phyloP scores from a whole-genome alignment of 2,797 vertebrate genomes.

The Glyptemys insculpta region DNA sequence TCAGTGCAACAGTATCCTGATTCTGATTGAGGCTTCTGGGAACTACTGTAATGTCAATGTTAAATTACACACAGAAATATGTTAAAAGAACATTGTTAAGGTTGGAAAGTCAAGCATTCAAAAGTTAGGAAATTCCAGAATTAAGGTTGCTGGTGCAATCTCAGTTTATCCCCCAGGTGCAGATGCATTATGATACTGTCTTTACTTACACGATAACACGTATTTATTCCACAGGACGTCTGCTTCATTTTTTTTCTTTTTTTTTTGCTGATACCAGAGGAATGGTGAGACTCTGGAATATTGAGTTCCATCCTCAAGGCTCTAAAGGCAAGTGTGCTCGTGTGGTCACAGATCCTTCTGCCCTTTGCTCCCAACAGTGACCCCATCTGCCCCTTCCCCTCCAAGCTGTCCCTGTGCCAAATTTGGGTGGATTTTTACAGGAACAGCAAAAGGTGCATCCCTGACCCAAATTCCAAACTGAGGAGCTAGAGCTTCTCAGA shows the following conservation, averaged over 20 bases:
- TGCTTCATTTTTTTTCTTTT: too few relatives aligned
- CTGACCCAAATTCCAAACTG: not conserved
- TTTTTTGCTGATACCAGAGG: not conserved
- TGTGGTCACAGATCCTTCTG: too few relatives aligned
- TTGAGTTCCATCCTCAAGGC: not conserved
- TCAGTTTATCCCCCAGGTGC: not conserved
- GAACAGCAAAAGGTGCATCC: not conserved
- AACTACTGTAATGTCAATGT: slow-evolving; percentile 5
- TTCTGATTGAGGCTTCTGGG: not conserved
- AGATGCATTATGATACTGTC: rapidly evolving
- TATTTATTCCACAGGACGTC: not conserved
- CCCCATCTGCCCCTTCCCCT: too few relatives aligned
- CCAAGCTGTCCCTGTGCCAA: not conserved
- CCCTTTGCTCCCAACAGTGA: too few relatives aligned
- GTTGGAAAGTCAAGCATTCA: not conserved
- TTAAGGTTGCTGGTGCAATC: not conserved
- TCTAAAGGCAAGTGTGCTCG: not conserved
- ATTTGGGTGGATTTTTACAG: not conserved
- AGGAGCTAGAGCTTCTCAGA: rapidly evolving
- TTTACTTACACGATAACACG: not conserved
- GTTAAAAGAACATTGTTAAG: not conserved
- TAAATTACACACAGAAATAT: not conserved
- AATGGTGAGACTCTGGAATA: not conserved
- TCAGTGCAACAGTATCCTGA: rapidly evolving
- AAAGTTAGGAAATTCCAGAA: not conserved